Percentiles rank a stretch among this genome's conserved stretches.
Evolutionary conservation across 2,113 vertebrate genomes (phyloP).

Genomic region (Todiramphus chloris): DNA sequence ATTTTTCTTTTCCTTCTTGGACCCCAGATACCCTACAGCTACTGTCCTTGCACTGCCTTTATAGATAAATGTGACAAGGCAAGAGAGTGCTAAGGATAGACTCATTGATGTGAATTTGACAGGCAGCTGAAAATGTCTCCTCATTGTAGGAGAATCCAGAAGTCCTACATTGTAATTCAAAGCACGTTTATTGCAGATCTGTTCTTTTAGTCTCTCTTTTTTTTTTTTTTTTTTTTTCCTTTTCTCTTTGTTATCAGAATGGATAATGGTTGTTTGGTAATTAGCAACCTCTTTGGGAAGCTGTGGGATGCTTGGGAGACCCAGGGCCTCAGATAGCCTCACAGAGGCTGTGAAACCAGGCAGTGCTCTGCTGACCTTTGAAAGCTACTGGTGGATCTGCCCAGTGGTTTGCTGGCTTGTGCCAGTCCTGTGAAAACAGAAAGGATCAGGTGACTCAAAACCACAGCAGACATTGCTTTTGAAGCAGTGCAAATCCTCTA

Average conservation of each 20-base stretch:
- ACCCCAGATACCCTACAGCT: neutral
- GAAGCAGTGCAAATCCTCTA: slow-evolving; percentile 63
- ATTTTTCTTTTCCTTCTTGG: neutral
- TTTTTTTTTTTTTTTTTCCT: rapidly evolving
- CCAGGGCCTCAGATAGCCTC: slow-evolving; percentile 4
- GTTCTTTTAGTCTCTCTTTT: neutral
- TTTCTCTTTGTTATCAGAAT: neutral
- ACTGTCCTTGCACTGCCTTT: neutral
- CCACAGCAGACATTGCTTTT: slow-evolving; percentile 57
- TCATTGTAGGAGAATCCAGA: neutral
- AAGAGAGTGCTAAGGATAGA: neutral
- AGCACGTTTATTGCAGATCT: neutral
- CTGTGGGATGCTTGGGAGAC: slow-evolving; percentile 13
- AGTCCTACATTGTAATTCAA: neutral
- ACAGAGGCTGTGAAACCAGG: neutral
- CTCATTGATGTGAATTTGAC: neutral
- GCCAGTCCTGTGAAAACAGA: slow-evolving; percentile 60
- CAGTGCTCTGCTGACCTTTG: slow-evolving; percentile 26
- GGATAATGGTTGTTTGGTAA: neutral
- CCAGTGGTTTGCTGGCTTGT: slow-evolving; percentile 28
- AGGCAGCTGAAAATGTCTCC: neutral
- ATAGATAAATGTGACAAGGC: neutral
- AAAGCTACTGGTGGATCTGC: slow-evolving; percentile 49
- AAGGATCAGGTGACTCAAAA: slow-evolving; percentile 60
- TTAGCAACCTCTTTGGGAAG: neutral